phyloP scores from a whole-genome alignment of 2,888 invertebrate species.

The Mythimna ferrago region DNA sequence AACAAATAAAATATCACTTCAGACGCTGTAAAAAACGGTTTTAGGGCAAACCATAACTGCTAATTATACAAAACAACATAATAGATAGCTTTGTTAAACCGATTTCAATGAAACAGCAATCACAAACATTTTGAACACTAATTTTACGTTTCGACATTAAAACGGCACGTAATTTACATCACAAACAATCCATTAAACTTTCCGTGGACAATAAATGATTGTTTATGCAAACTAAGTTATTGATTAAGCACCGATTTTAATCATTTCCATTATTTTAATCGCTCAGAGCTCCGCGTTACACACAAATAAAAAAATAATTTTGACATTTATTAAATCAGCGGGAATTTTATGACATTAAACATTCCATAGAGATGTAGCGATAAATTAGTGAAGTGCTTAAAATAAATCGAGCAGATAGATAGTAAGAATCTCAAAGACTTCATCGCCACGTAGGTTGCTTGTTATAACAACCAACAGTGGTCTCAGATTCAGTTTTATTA shows the following conservation, averaged over 20 bases:
- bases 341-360: conserved; percentile 20
- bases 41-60: conserved; percentile 70
- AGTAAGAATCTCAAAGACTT: conserved; percentile 20
- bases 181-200: conserved; percentile 61
- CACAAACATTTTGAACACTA: conserved; percentile 62
- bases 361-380: conserved; percentile 15
- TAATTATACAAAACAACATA: conserved; percentile 76
- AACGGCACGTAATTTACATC: conserved; percentile 62
- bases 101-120: conserved; percentile 72
- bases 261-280: conserved; percentile 45
- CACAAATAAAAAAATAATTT: conserved; percentile 3
- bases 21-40: conserved; percentile 59
- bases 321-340: conserved; percentile 26
- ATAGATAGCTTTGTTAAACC: conserved; percentile 76
- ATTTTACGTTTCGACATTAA: conserved; percentile 60
- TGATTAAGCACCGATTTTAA: conserved; percentile 49
- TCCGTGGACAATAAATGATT: conserved; percentile 57
- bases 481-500: conserved; percentile 74
- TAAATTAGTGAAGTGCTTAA: conserved; percentile 9
- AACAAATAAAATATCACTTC: conserved; percentile 70
- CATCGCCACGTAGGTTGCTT: conserved; percentile 23
- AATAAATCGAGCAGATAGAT: neutral
- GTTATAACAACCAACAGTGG: conserved; percentile 63
- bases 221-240: conserved; percentile 56
- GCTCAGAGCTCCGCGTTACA: conserved; percentile 4